Evolutionary conservation across 2,888 invertebrate species (phyloP), one percentile per base, ranked within the genome.

Genomic region (Hetaerina titia): DNA sequence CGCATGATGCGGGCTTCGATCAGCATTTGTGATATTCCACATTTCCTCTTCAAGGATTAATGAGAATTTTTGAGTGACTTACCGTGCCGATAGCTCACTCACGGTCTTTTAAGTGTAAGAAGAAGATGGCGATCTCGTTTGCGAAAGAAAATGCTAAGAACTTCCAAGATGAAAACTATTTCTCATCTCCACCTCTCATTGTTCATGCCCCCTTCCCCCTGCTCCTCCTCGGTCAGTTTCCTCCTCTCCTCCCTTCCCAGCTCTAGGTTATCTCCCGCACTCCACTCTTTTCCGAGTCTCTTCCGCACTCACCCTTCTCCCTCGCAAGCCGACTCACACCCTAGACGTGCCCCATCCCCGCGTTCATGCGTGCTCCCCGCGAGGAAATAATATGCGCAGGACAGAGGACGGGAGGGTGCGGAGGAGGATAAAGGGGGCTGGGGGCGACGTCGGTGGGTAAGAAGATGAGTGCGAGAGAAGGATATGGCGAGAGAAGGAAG

Each of bases 381-480:
- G 90, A 45, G 25, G 90, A 64, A 90, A 90, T 90, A 64, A 90
- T 90, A 90, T 90, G 64, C 90, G 64, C 63, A 64, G 64, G 31
- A 45, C n/a, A 9, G 31, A 92, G 56, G 89, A 31, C 15, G 58
- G n/a, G 58, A 58, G 56, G 89, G 57, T 56, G 89, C 13, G 31
- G 88, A 15, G 88, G 56, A 15, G 88, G 25, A 19, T 25, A 19
- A 88, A 45, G 56, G 17, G 88, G 19, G 22, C 22, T 88, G 25
- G 19, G 88, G 31, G 90, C 11, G 31, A 64, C 15, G 64, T 7
- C 22, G n/a, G 5, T 5, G n/a, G 11, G 69, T n/a, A n/a, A n/a
- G 69, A 5, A 11, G 15, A 11, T 5, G 69, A 9, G n/a, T 22
- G 69, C 6, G 22, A 19, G 69, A 69, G 69, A 69, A 45, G 69